Evolutionary conservation across 2,797 vertebrate species (phyloP).

Genomic region (Tiaroga cobitis): DNA sequence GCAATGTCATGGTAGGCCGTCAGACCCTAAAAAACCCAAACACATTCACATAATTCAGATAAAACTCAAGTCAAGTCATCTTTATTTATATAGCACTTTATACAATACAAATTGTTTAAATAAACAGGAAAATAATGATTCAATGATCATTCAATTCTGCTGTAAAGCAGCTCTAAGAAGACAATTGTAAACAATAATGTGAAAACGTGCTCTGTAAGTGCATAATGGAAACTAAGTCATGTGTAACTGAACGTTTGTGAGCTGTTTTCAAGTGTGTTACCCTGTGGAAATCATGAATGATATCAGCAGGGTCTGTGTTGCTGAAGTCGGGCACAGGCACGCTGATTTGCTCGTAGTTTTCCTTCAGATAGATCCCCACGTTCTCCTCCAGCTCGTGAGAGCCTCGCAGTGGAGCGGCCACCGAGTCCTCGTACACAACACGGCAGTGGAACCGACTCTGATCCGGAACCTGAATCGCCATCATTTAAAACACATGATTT

Average conservation of each 20-base stretch:
- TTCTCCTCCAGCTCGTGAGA: slow-evolving; percentile 90
- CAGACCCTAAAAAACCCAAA: slow-evolving; percentile 79
- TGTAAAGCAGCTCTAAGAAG: background rate
- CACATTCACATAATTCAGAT: background rate
- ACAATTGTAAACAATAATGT: background rate
- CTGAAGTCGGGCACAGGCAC: slow-evolving; percentile 91
- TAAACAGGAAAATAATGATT: background rate
- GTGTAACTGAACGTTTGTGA: background rate
- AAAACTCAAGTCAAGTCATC: background rate
- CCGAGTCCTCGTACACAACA: slow-evolving; percentile 86
- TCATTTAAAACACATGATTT: background rate
- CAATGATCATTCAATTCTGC: background rate
- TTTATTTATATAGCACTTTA: background rate
- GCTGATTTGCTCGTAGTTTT: slow-evolving; percentile 92
- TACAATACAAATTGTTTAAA: background rate
- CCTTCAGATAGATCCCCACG: slow-evolving; percentile 89
- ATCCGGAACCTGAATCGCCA: slow-evolving; percentile 77
- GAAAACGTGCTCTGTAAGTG: background rate
- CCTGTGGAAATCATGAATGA: slow-evolving; percentile 87
- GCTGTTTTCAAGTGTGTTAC: slow-evolving; percentile 60
- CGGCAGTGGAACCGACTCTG: slow-evolving; percentile 89
- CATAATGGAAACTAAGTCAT: background rate
- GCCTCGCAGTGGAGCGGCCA: slow-evolving; percentile 80
- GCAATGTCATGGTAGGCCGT: slow-evolving; percentile 93
- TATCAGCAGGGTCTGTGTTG: slow-evolving; percentile 89